phyloP scores from a whole-genome alignment of 23 tunicate species.

The Trididemnum clinides region DNA sequence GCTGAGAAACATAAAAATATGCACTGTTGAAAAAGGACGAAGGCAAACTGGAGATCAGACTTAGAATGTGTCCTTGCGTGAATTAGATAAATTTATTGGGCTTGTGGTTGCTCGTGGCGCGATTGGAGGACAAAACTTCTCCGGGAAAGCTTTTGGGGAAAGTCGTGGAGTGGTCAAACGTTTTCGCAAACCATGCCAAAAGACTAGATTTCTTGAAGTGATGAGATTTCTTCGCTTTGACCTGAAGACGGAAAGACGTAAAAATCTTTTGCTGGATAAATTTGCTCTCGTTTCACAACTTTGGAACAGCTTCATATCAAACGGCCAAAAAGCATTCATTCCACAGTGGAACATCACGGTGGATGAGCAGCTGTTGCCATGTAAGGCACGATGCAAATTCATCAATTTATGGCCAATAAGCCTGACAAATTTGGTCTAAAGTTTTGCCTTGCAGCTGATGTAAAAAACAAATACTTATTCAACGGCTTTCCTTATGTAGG shows the following conservation, averaged over 20 bases:
- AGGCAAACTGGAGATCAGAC: slow-evolving; percentile 25
- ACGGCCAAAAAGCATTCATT: slow-evolving; percentile 28
- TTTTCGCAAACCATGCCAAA: slow-evolving; percentile 33
- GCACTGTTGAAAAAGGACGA: slow-evolving; percentile 15
- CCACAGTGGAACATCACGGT: slow-evolving; percentile 31
- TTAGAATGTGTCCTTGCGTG: slow-evolving; percentile 14
- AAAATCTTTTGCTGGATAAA: slow-evolving; percentile 20
- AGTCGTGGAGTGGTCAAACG: slow-evolving; percentile 7
- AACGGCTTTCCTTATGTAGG: too few species aligned
- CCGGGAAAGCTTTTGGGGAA: slow-evolving; percentile 16
- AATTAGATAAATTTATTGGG: slow-evolving; percentile 24
- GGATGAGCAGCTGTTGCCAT: slow-evolving; percentile 25
- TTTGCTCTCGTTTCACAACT: slow-evolving; percentile 36
- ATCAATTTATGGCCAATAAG: slow-evolving; percentile 28
- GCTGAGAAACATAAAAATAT: slow-evolving; percentile 41
- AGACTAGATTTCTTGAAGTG: slow-evolving; percentile 15
- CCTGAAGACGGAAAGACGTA: too few species aligned
- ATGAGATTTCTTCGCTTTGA: slow-evolving; percentile 20
- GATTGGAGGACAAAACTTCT: slow-evolving; percentile 18
- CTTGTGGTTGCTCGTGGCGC: slow-evolving; percentile 25
- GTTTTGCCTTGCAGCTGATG: slow-evolving; percentile 4
- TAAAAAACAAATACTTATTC: slow-evolving; percentile 19
- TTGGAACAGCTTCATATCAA: background rate
- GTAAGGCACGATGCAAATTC: too few species aligned
- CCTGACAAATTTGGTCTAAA: too few species aligned